Conservation (phyloP, 1,140 invertebrate genomes). For the Trichonephila inaurata region DNA sequence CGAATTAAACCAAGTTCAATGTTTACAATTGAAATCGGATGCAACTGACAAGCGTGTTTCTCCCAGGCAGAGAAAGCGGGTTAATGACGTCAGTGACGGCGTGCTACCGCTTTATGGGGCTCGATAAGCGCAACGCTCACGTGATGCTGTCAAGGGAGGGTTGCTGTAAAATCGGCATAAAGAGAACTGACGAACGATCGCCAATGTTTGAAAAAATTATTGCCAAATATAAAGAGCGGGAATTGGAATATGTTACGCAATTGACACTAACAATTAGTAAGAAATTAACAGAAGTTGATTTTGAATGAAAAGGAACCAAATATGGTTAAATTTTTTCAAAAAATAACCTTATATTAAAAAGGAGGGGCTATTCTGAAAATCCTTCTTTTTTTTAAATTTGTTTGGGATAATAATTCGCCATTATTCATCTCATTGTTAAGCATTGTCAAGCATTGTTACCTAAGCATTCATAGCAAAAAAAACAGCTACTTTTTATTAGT, state of each 20-base stretch:
- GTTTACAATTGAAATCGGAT: not conserved
- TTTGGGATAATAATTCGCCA: too few relatives aligned
- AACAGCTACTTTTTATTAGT: too few relatives aligned
- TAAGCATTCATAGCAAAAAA: too few relatives aligned
- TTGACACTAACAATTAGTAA: too few relatives aligned
- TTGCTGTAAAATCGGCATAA: conserved; percentile 1
- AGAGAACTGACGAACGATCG: not conserved
- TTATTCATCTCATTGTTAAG: too few relatives aligned
- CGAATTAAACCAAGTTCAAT: not conserved
- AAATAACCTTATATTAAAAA: too few relatives aligned
- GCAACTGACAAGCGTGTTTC: not conserved
- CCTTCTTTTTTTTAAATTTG: too few relatives aligned
- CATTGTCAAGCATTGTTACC: too few relatives aligned
- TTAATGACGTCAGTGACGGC: conserved; percentile 36
- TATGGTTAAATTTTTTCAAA: too few relatives aligned
- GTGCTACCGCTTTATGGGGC: conserved; percentile 2
- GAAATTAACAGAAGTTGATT: too few relatives aligned
- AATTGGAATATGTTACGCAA: not conserved
- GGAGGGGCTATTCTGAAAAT: too few relatives aligned
- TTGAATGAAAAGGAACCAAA: too few relatives aligned
- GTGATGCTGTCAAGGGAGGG: conserved; percentile 34
- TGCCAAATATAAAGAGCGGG: not conserved
- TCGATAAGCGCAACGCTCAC: conserved; percentile 22
- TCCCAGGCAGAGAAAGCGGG: not conserved
- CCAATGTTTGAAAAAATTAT: not conserved